Evolutionary conservation across 2,113 vertebrate species (phyloP).

Genomic region (Taxidea taxus): DNA sequence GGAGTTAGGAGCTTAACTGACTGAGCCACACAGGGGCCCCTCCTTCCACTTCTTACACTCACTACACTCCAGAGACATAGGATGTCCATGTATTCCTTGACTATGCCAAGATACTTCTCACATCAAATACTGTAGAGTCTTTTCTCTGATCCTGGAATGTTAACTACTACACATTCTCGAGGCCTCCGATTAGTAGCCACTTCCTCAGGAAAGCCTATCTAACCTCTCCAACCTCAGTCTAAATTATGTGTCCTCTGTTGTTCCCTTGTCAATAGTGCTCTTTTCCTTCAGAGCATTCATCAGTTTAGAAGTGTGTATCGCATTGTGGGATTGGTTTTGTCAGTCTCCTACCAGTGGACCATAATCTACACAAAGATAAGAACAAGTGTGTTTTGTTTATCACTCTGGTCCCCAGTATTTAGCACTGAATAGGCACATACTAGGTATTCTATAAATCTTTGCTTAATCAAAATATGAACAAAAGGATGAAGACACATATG

Average conservation of each 20-base stretch:
- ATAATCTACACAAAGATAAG: not conserved
- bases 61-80: not conserved
- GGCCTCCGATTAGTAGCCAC: not conserved
- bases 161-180: not conserved
- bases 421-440: not conserved
- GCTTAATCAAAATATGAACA: slow-evolving; percentile 7
- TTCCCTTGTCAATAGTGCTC: not conserved
- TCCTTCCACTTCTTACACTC: not conserved
- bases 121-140: not conserved
- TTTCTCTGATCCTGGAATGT: not conserved
- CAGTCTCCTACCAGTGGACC: not conserved
- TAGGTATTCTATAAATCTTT: not conserved
- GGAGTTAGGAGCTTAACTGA: not conserved
- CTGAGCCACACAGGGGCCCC: not conserved
- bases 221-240: not conserved
- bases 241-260: not conserved
- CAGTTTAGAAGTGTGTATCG: not conserved
- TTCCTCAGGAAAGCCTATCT: not conserved
- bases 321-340: not conserved
- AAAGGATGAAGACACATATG: slow-evolving; percentile 12
- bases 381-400: not conserved
- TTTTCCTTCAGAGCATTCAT: not conserved
- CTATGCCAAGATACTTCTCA: slow-evolving; percentile 10
- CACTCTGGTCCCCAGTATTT: not conserved
- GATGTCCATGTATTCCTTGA: not conserved